These are phyloP conservation scores for Eumacrocentrus americanus DNA, from an alignment of 2,888 invertebrate species.

Conservation along the genomic window DNA sequence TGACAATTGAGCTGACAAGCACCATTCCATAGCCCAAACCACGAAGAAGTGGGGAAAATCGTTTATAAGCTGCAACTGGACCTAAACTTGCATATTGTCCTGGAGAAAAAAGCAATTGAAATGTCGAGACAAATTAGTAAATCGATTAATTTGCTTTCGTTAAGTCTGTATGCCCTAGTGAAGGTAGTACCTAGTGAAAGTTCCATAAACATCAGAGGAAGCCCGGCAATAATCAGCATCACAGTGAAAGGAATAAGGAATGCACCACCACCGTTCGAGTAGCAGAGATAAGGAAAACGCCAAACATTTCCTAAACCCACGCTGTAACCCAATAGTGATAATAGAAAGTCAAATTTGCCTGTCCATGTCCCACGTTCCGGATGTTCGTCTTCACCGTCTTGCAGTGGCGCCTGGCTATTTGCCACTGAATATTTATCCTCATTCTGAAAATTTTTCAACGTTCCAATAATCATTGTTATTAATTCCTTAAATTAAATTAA, in stretches of 20 bases:
- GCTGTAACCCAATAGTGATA: slow-evolving; percentile 75
- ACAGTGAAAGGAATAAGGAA: slow-evolving; percentile 84
- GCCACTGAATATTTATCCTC: slow-evolving; percentile 63
- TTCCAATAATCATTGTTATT: not conserved
- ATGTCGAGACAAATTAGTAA: not conserved
- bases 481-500: too few relatives aligned
- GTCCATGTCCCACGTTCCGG: slow-evolving; percentile 76
- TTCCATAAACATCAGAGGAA: slow-evolving; percentile 85
- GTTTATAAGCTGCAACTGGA: slow-evolving; percentile 80
- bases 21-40: slow-evolving; percentile 80
- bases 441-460: slow-evolving; percentile 45
- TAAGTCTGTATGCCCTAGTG: not conserved
- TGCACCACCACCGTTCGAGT: slow-evolving; percentile 80
- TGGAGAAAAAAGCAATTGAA: slow-evolving; percentile 31
- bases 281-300: slow-evolving; percentile 78
- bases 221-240: slow-evolving; percentile 79
- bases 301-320: slow-evolving; percentile 78
- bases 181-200: slow-evolving; percentile 70
- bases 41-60: slow-evolving; percentile 78
- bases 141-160: not conserved
- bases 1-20: slow-evolving; percentile 75
- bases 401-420: slow-evolving; percentile 63
- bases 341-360: slow-evolving; percentile 76
- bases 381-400: slow-evolving; percentile 55
- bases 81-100: slow-evolving; percentile 80